A percentile compares a stretch with the other conserved stretches of the same genome.
Conservation (phyloP, 53 echinoderm and acorn worm genomes). For the Holothuria scabra region DNA sequence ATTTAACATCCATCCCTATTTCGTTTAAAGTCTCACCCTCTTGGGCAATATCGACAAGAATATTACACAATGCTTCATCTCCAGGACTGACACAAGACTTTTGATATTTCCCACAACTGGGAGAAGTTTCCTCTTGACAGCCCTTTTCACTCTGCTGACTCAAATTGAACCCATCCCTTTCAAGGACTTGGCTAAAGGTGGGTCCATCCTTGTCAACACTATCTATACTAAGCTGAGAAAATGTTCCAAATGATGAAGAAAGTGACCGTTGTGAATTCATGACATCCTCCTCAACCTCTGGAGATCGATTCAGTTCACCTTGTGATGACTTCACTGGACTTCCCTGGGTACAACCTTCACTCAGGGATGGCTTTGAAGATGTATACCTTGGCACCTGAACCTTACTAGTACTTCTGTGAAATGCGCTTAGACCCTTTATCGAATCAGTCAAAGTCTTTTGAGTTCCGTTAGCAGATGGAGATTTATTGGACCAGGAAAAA, state of each 20-base stretch:
- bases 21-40: background rate
- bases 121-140: background rate
- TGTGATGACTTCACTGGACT: no score
- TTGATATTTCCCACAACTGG: background rate
- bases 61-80: conserved; percentile 13
- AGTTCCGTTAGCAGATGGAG: background rate
- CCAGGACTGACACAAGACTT: background rate
- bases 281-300: background rate
- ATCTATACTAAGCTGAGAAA: conserved; percentile 11
- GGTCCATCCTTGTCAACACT: conserved; percentile 44
- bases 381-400: background rate
- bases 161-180: no score
- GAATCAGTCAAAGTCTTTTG: conserved; percentile 29
- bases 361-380: background rate
- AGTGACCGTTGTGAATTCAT: background rate
- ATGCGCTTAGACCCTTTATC: conserved; percentile 13
- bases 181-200: conserved; percentile 14
- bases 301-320: no score
- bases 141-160: background rate
- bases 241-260: background rate
- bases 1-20: background rate
- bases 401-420: conserved; percentile 12
- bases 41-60: conserved; percentile 8
- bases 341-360: no score
- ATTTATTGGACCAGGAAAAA: conserved; percentile 16